Conservation (phyloP, 2,888 invertebrate genomes). For the Dione vanillae region DNA sequence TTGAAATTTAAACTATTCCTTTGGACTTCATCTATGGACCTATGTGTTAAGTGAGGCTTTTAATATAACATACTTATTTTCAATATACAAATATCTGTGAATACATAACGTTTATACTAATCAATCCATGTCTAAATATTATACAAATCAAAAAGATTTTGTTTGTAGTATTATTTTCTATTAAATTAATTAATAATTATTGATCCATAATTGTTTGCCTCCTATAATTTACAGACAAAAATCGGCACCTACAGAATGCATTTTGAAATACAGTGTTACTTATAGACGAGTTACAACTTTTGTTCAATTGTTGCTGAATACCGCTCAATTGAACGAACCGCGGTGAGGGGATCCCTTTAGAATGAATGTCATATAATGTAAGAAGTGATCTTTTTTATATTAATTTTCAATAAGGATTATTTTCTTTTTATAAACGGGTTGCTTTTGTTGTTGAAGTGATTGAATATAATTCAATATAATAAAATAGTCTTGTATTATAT, state of each 20-base stretch:
- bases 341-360: not conserved
- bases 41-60: no score
- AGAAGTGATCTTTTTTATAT: conserved; percentile 1
- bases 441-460: not conserved
- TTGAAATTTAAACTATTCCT: no score
- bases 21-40: no score
- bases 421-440: conserved; percentile 5
- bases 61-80: no score
- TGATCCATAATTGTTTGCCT: not conserved
- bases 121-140: no score
- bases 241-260: not conserved
- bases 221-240: not conserved
- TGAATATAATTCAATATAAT: not conserved
- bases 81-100: no score
- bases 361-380: conserved; percentile 9
- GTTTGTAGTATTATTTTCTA: no score
- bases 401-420: conserved; percentile 1
- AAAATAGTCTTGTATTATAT: not conserved
- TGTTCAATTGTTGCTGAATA: conserved; percentile 9
- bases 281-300: not conserved
- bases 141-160: no score
- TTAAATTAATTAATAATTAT: no score
- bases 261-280: not conserved
- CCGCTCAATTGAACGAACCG: not conserved
- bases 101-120: no score